A percentile compares a stretch with the other conserved stretches of the same genome.
Conservation (phyloP, 2,113 vertebrate genomes). For the Vanacampus margaritifer region DNA sequence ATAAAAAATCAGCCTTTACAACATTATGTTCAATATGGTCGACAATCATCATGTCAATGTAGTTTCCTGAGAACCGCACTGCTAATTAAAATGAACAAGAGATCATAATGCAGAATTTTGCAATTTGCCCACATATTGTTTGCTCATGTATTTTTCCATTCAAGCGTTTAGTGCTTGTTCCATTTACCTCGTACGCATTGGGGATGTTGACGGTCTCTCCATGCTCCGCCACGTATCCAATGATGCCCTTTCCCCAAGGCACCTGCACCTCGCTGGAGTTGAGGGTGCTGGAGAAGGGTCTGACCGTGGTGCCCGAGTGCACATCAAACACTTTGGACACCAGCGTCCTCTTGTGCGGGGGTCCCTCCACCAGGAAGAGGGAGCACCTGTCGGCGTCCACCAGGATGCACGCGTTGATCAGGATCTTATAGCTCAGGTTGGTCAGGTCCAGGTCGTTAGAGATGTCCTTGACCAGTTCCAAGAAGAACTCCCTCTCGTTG, state of each 20-base stretch:
- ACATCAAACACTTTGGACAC: slow-evolving; percentile 79
- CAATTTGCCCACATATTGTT: too few species aligned
- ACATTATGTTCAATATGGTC: too few species aligned
- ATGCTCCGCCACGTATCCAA: slow-evolving; percentile 78
- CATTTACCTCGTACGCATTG: slow-evolving; percentile 75
- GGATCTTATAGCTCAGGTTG: slow-evolving; percentile 76
- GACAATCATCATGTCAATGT: too few species aligned
- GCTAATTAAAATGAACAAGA: too few species aligned
- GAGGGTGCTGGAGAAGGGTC: slow-evolving; percentile 68
- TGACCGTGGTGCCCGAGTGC: slow-evolving; percentile 74
- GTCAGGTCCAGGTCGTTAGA: slow-evolving; percentile 77
- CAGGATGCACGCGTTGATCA: slow-evolving; percentile 77
- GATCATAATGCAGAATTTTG: too few species aligned
- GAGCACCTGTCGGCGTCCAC: slow-evolving; percentile 77
- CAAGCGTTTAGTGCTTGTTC: too few species aligned
- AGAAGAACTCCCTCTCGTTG: slow-evolving; percentile 76
- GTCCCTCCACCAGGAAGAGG: slow-evolving; percentile 76
- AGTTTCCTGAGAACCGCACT: too few species aligned
- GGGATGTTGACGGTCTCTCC: slow-evolving; percentile 77
- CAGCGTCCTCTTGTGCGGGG: slow-evolving; percentile 73
- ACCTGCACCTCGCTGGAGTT: slow-evolving; percentile 76
- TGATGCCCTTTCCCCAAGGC: slow-evolving; percentile 77
- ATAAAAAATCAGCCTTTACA: too few species aligned
- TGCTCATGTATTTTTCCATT: too few species aligned
- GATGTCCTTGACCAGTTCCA: slow-evolving; percentile 77